A percentile compares a stretch with the other conserved stretches of the same genome.
Evolutionary conservation across 2,888 invertebrate species (phyloP).

Genomic region (Lycophotia porphyrea): DNA sequence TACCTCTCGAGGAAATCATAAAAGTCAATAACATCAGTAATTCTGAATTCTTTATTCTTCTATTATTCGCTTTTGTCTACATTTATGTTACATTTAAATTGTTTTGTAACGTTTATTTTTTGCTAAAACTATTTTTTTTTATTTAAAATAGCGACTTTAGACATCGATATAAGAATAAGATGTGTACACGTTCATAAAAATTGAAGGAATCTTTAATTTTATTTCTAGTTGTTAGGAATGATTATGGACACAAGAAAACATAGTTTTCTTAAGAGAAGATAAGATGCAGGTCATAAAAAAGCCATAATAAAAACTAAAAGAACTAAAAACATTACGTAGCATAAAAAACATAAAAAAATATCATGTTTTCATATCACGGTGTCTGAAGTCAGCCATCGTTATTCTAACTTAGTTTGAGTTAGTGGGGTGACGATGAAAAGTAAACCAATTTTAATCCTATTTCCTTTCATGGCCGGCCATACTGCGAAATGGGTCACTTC

Average conservation of each 20-base stretch:
- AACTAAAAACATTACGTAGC: not conserved
- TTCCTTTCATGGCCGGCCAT: conserved; percentile 51
- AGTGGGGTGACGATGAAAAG: conserved; percentile 45
- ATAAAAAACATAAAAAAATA: not conserved
- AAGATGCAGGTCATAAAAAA: not conserved
- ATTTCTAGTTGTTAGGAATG: not conserved
- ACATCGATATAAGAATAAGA: not conserved
- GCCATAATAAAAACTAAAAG: not conserved
- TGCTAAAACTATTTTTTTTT: not conserved
- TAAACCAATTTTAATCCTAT: conserved; percentile 61
- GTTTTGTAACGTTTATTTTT: conserved; percentile 7
- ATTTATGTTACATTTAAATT: conserved; percentile 30
- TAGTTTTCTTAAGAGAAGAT: not conserved
- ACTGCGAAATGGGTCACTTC: conserved; percentile 54
- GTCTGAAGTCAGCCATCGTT: conserved; percentile 16
- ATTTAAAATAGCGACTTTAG: not conserved
- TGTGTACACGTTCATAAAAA: not conserved
- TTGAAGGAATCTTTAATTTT: not conserved
- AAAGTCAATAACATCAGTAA: conserved; percentile 62
- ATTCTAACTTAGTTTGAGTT: conserved; percentile 43
- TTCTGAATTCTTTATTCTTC: conserved; percentile 50
- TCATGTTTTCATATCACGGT: not conserved
- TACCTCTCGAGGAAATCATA: conserved; percentile 60
- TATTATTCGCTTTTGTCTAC: conserved; percentile 50
- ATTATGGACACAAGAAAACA: not conserved